Evolutionary conservation across 1,140 invertebrate species (phyloP).

Genomic region (Temnothorax nylanderi): DNA sequence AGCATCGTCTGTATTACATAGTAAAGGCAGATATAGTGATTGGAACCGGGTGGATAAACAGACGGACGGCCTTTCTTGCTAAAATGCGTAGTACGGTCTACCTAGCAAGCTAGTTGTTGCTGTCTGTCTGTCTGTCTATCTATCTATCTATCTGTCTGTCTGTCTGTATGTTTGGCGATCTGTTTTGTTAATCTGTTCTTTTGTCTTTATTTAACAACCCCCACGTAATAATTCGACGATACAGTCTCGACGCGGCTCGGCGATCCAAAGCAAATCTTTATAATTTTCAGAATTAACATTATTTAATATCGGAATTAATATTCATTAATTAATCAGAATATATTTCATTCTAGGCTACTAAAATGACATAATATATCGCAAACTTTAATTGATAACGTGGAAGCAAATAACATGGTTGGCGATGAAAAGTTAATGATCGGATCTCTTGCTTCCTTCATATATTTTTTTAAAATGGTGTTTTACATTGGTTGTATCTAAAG

Average conservation of each 20-base stretch:
- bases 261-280: not conserved
- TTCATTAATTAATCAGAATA: not conserved
- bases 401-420: not conserved
- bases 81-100: conserved; percentile 76
- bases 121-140: conserved; percentile 81
- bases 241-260: conserved; percentile 55
- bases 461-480: not conserved
- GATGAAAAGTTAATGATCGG: not conserved
- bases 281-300: not conserved
- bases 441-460: not conserved
- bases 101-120: conserved; percentile 83
- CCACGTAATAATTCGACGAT: conserved; percentile 62
- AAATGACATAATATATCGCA: not conserved
- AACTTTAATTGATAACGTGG: not conserved
- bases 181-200: conserved; percentile 68
- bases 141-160: conserved; percentile 65
- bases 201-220: conserved; percentile 50
- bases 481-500: not conserved
- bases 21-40: conserved; percentile 55
- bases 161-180: conserved; percentile 72
- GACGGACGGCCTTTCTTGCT: conserved; percentile 74
- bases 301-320: not conserved
- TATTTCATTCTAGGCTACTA: not conserved
- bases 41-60: conserved; percentile 77
- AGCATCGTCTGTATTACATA: conserved; percentile 10